Conservation (phyloP, 2,113 vertebrate species). For the Tichodroma muraria region DNA sequence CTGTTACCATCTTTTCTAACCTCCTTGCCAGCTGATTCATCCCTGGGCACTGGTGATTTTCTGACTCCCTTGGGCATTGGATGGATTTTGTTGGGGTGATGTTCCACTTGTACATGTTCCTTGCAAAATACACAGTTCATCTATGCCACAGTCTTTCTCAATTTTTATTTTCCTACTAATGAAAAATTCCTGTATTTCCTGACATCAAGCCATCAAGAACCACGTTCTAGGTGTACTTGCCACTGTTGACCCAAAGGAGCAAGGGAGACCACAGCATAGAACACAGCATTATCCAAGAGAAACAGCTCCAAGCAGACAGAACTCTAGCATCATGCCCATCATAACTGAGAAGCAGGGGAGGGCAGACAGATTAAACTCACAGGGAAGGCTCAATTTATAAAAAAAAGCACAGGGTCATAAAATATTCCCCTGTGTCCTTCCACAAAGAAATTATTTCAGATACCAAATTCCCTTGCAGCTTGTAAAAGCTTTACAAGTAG, state of each 20-base stretch:
- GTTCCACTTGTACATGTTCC: not conserved
- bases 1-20: not conserved
- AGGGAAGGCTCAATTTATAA: not conserved
- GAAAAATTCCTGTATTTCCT: not conserved
- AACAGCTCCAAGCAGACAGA: not conserved
- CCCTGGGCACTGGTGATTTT: not conserved
- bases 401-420: not conserved
- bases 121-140: not conserved
- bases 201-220: not conserved
- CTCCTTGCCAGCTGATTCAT: not conserved
- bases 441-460: constrained; percentile 21
- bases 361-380: not conserved
- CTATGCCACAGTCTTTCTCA: not conserved
- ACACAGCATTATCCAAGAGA: not conserved
- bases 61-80: not conserved
- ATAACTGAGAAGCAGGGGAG: not conserved
- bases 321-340: not conserved
- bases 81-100: not conserved
- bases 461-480: not conserved
- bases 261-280: not conserved
- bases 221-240: not conserved
- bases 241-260: not conserved
- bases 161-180: not conserved
- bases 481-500: constrained; percentile 15
- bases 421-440: not conserved